Base-by-base conservation (phyloP, 2,888 invertebrate species). In the Eutolmus rufibarbis region DNA sequence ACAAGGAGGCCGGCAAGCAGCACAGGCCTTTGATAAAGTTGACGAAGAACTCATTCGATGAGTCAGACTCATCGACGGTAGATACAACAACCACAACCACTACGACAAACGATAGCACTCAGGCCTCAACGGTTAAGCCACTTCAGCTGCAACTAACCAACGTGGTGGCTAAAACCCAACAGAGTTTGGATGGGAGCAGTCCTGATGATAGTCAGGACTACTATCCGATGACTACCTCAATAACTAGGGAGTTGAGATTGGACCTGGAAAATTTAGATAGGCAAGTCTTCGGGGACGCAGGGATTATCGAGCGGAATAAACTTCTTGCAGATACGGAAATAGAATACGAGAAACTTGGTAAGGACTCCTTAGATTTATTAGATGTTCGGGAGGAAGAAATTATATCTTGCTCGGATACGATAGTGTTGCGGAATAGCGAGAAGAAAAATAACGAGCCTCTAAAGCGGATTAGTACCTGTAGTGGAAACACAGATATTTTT, bases 181-280 rank as follows among this genome's bases (percentile, higher is more conserved):
- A 77, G 85, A 89, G 87, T 82, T 66, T 94, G 89, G 95, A 95
- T 87, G 95, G 95, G 79, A 95, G 94, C 89, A 96, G 96, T 89
- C 96, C 96, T 0, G 96, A 97, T 89, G 96, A 97, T 91, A 95
- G 96, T 1, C 96, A 96, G 89, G 96, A 96, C 91, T 97, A 97
- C 91, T 96, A 96, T 91, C 97, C 97, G 2, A 96, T 97, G 95
- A 96, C 97, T 0, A 97, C 97, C 5, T 96, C 97, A 2, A 96
- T 97, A 93, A 97, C 97, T 0, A 94, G 97, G 90, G 97, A 97
- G 91, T 92, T 97, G 90, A 94, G 96, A 90, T 93, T 97, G 79
- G 97, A 97, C 91, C 92, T 97, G 89, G 97, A 97, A 91, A 97
- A 96, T 91, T 93, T 97, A 90, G 97, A 97, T 92, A 94, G 97